Conservation (phyloP, 2,113 vertebrate species). For the Galeopterus variegatus region DNA sequence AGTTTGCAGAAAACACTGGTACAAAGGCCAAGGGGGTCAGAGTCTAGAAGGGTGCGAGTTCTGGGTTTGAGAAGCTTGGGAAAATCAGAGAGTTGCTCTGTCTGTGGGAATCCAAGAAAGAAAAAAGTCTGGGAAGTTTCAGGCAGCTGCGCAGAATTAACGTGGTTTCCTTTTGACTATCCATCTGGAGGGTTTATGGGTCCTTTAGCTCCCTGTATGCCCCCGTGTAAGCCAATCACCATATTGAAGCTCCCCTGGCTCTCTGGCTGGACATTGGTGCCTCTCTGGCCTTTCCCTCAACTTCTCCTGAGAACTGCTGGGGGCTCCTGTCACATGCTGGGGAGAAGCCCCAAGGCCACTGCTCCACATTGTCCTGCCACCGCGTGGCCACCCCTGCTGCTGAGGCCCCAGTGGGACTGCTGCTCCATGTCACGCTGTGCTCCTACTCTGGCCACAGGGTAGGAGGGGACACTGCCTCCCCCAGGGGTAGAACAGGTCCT, state of each 20-base stretch:
- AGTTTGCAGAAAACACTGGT: not conserved
- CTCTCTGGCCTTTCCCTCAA: not conserved
- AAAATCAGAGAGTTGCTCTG: not conserved
- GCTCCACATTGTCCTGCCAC: not conserved
- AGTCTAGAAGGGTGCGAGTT: not conserved
- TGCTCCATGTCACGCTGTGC: not conserved
- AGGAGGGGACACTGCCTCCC: no score
- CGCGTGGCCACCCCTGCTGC: not conserved
- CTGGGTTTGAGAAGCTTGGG: not conserved
- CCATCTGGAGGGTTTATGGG: not conserved
- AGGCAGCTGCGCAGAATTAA: not conserved
- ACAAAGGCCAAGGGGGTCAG: not conserved
- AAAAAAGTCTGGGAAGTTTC: not conserved
- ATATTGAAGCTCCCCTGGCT: not conserved
- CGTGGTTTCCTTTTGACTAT: not conserved
- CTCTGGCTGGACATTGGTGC: not conserved
- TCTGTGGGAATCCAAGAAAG: not conserved
- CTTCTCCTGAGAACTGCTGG: not conserved
- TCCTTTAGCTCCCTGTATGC: not conserved
- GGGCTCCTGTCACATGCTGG: rapidly evolving
- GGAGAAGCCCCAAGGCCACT: rapidly evolving
- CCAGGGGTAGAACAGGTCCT: not conserved
- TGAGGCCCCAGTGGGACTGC: not conserved
- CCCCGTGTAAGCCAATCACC: not conserved
- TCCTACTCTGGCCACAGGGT: not conserved